Evolutionary conservation across 2,888 invertebrate genomes (phyloP).

Genomic region (Palloptera scutellata): DNA sequence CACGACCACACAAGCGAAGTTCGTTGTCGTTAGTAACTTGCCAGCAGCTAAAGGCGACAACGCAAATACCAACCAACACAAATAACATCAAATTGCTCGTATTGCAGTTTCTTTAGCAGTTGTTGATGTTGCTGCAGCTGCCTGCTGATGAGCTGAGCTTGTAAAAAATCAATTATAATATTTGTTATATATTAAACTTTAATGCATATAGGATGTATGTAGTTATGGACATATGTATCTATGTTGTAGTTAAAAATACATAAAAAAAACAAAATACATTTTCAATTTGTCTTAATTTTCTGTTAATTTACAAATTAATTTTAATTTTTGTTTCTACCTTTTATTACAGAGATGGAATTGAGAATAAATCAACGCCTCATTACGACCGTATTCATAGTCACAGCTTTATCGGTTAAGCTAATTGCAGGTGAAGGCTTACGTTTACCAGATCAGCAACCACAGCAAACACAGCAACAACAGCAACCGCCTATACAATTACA

Average conservation of each 20-base stretch:
- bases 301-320: slow-evolving; percentile 6
- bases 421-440: slow-evolving; percentile 69
- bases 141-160: too few species aligned
- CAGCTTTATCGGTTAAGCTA: slow-evolving; percentile 64
- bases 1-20: neutral
- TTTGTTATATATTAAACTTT: too few species aligned
- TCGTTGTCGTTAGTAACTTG: too few species aligned
- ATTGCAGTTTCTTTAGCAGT: too few species aligned
- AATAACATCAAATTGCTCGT: too few species aligned
- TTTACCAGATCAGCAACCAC: slow-evolving; percentile 65
- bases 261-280: neutral
- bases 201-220: too few species aligned
- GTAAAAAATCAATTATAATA: too few species aligned
- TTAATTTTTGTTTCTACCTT: slow-evolving; percentile 19
- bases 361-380: slow-evolving; percentile 50
- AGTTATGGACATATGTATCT: too few species aligned
- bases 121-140: too few species aligned
- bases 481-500: slow-evolving; percentile 49
- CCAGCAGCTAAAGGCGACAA: too few species aligned
- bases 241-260: neutral
- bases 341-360: slow-evolving; percentile 51
- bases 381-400: slow-evolving; percentile 35
- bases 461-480: slow-evolving; percentile 39
- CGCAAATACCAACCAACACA: too few species aligned
- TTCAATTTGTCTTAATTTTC: slow-evolving; percentile 17